These are phyloP conservation scores for Melanotus villosus DNA, from an alignment of 2,888 invertebrate genomes.

Conservation along the genomic window DNA sequence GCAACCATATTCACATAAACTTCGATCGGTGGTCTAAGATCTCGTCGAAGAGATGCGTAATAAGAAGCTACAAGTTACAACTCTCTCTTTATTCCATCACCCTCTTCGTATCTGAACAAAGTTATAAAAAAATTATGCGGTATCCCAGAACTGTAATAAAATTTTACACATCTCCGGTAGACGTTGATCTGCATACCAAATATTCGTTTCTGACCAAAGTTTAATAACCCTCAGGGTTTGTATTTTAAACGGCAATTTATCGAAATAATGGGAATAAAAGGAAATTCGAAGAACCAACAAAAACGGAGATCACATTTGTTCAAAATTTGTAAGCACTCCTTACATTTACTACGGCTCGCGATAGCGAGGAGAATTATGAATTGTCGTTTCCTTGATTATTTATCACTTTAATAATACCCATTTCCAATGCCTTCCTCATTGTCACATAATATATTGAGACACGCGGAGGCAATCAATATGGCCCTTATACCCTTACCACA, in stretches of 20 bases:
- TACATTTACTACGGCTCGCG: conserved; percentile 4
- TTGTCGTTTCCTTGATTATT: conserved; percentile 38
- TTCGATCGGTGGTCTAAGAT: conserved; percentile 15
- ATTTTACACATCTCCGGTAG: conserved; percentile 26
- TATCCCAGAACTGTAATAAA: conserved; percentile 33
- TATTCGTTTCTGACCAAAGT: background rate
- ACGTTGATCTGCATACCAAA: conserved; percentile 33
- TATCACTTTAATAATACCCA: conserved; percentile 41
- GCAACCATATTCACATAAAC: conserved; percentile 24
- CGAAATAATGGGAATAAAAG: background rate
- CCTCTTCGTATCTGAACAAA: conserved; percentile 19
- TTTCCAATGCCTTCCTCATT: conserved; percentile 42
- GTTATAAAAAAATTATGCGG: conserved; percentile 30
- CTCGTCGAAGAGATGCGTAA: background rate
- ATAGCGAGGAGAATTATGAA: conserved; percentile 31
- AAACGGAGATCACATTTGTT: background rate
- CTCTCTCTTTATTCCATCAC: background rate
- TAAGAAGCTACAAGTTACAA: conserved; percentile 17
- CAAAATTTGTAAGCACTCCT: conserved; percentile 4
- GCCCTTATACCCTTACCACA: conserved; percentile 9
- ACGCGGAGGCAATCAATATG: conserved; percentile 42
- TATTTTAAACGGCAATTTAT: background rate
- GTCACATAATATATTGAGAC: conserved; percentile 41
- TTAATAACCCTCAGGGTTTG: no score
- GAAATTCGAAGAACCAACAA: background rate